These are phyloP conservation scores for Cheiracanthium punctorium DNA, from an alignment of 2,888 invertebrate species.

Conservation along the genomic window DNA sequence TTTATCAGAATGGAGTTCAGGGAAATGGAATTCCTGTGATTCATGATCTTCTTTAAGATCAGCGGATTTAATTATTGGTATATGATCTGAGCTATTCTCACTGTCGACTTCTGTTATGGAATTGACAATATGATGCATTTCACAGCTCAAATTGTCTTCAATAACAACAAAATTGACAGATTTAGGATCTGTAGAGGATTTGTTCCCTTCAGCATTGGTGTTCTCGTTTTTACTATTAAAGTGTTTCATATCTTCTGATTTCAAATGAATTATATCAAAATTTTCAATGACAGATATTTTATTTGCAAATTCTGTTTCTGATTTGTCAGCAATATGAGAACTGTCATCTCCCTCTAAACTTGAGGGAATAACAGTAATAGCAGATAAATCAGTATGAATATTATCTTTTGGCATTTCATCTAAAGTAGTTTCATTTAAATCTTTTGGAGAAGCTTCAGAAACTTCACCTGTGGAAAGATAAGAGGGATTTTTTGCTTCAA, in stretches of 20 bases:
- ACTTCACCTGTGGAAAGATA: neutral
- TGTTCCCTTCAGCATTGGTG: neutral
- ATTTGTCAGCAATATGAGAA: neutral
- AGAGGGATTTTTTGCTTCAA: neutral
- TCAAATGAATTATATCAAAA: neutral
- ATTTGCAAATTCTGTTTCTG: neutral
- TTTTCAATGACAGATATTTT: neutral
- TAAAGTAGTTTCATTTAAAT: neutral
- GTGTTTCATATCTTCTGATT: neutral
- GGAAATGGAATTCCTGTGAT: too few relatives aligned
- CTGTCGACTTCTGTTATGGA: neutral
- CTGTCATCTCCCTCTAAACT: neutral
- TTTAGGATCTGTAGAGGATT: neutral
- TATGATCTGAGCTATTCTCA: neutral
- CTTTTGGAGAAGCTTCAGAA: neutral
- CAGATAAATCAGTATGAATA: too few relatives aligned
- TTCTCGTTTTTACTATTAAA: neutral
- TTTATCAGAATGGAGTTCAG: too few relatives aligned
- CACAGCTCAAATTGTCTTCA: neutral
- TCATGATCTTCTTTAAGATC: too few relatives aligned
- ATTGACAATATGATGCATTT: neutral
- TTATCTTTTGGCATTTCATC: neutral
- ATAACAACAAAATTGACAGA: neutral
- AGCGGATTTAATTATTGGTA: too few relatives aligned
- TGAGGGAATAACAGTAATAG: neutral